Base-by-base conservation (phyloP, 2,113 vertebrate species). In the Marmota flaviventris region DNA sequence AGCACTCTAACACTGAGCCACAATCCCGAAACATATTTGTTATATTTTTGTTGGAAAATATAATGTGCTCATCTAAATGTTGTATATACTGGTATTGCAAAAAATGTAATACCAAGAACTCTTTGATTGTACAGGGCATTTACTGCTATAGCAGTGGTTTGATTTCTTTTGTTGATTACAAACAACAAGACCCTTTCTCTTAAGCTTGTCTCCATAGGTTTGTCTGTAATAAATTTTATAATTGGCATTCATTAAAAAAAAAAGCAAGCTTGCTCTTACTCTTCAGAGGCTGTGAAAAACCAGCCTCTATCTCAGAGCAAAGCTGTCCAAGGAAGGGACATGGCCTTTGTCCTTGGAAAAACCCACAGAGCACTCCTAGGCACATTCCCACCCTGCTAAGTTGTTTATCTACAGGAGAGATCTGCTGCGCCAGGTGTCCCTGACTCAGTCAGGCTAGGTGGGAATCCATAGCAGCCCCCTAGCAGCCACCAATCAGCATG, bases 121-220 rank as follows among this genome's bases (percentile, higher is more conserved):
- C 61, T 29, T 25, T 69, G 27, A 69, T 32, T 92, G 86, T 51
- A 73, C 9, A n/a, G 39, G 63, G 48, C 24, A 17, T 81, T 89
- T 34, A 75, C 4, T n/a, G 25, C 67, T 67, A 76, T 11, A 22
- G 18, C 85, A 85, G 25, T 53, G 53, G 42, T 18, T 72, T 78
- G n/a, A 56, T 58, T 93, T 82, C 29, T 92, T 39, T 95, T 81
- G 45, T 45, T 84, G 72, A 53, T 70, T 42, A 79, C 22, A 92
- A 92, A 89, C 39, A 73, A 58, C 0, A 16, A 63, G 58, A 79
- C 32, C 10, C 11, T 53, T 29, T 82, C 81, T 87, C 65, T 81
- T 69, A 90, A 22, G n/a, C 3, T 85, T 93, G 69, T 58, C 45
- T 87, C 61, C 77, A 39, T 4, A 85, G 22, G 37, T 81, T 37